These are phyloP conservation scores for Aldrovandia affinis DNA, from an alignment of 2,797 vertebrate genomes.

Conservation along the genomic window DNA sequence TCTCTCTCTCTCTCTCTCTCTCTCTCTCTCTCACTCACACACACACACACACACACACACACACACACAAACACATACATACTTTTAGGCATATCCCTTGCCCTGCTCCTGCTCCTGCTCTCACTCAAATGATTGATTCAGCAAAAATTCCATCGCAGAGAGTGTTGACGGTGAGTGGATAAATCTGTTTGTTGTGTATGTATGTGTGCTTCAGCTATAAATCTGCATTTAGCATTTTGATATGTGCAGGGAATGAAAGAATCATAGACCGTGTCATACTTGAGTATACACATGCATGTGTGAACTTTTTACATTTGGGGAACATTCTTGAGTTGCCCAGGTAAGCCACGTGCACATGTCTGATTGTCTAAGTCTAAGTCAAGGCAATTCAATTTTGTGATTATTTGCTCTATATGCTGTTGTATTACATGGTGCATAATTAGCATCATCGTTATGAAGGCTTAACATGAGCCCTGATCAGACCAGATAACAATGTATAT, in stretches of 20 bases:
- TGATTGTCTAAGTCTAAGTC: background rate
- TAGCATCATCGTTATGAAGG: background rate
- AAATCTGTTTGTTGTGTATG: background rate
- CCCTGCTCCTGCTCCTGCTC: background rate
- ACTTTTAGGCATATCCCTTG: background rate
- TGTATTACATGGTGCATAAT: background rate
- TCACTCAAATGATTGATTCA: background rate
- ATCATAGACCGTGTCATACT: background rate
- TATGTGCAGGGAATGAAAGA: background rate
- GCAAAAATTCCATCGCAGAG: background rate
- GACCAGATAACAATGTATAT: background rate
- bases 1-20: background rate
- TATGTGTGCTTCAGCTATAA: background rate
- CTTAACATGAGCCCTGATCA: background rate
- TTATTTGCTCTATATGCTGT: background rate
- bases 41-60: too few relatives aligned
- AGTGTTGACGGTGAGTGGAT: background rate
- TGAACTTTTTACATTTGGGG: background rate
- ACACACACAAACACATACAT: too few relatives aligned
- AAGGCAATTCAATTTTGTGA: background rate
- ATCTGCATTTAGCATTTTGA: background rate
- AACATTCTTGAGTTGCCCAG: background rate
- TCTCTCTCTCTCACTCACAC: background rate
- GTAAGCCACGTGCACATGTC: background rate
- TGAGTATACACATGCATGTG: background rate